phyloP scores from a whole-genome alignment of 2,888 invertebrate species.

The Lacanobia oleracea region DNA sequence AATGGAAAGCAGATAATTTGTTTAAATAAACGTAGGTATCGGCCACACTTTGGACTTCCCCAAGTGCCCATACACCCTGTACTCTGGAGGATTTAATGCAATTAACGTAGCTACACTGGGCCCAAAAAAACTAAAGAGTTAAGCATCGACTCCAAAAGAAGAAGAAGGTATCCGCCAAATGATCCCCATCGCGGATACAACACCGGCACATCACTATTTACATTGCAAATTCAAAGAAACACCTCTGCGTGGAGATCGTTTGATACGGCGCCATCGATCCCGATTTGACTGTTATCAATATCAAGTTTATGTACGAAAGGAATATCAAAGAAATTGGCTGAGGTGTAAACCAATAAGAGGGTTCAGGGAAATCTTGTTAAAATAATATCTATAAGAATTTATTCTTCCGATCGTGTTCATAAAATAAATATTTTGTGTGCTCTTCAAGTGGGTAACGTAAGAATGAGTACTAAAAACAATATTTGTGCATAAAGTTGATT shows the following conservation, averaged over 20 bases:
- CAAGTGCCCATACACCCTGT: too few species aligned
- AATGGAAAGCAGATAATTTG: too few species aligned
- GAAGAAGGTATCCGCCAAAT: background rate
- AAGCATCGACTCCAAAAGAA: too few species aligned
- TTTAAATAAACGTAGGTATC: too few species aligned
- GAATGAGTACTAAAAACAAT: background rate
- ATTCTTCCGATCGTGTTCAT: slow-evolving; percentile 13
- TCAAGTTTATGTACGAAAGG: slow-evolving; percentile 35
- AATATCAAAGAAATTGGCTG: slow-evolving; percentile 43
- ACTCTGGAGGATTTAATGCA: too few species aligned
- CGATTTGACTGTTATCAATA: slow-evolving; percentile 56
- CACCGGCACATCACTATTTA: slow-evolving; percentile 47
- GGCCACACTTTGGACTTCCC: too few species aligned
- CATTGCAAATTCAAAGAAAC: slow-evolving; percentile 50
- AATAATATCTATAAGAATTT: slow-evolving; percentile 37
- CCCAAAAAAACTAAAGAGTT: too few species aligned
- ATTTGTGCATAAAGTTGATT: too few species aligned
- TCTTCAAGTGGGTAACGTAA: background rate
- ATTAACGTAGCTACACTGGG: too few species aligned
- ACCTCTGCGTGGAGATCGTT: slow-evolving; percentile 55
- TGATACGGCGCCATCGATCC: slow-evolving; percentile 57
- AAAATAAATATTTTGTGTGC: slow-evolving; percentile 18
- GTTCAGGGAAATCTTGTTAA: slow-evolving; percentile 37
- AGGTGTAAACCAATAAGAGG: slow-evolving; percentile 36
- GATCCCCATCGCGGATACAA: slow-evolving; percentile 3